phyloP scores from a whole-genome alignment of 1,140 invertebrate species.

The Cotesia chilonis region DNA sequence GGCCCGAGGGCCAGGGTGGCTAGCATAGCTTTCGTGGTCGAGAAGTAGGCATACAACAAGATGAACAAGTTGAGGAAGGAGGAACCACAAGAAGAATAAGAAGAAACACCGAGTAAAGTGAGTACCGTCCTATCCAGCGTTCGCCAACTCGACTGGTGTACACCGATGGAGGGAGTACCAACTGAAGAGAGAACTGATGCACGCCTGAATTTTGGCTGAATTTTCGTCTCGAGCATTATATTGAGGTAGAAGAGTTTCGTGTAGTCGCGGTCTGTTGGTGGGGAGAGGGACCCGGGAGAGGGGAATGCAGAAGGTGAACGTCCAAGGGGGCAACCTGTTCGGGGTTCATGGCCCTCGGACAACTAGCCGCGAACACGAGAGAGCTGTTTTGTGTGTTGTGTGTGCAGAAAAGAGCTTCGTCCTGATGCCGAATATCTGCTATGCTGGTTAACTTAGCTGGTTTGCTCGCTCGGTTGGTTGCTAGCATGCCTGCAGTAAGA shows the following conservation, averaged over 20 bases:
- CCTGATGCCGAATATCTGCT: conserved; percentile 18
- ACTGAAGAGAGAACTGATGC: background rate
- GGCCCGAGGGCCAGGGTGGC: conserved; percentile 47
- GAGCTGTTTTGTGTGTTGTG: conserved; percentile 37
- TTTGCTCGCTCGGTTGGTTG: conserved; percentile 35
- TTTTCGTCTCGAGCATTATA: background rate
- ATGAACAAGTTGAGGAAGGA: conserved; percentile 8
- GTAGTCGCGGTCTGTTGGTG: conserved; percentile 33
- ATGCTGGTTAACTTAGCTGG: conserved; percentile 5
- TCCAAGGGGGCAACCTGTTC: conserved; percentile 67
- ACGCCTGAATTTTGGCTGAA: background rate
- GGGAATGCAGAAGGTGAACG: conserved; percentile 62
- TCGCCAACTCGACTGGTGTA: background rate
- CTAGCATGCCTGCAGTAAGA: conserved; percentile 43
- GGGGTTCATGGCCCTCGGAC: conserved; percentile 66
- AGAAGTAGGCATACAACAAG: conserved; percentile 29
- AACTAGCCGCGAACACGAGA: conserved; percentile 55
- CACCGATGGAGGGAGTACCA: background rate
- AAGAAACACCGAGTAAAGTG: background rate
- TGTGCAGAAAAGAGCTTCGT: conserved; percentile 32
- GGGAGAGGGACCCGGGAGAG: conserved; percentile 44
- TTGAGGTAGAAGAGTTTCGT: no score
- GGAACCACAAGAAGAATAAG: conserved; percentile 11
- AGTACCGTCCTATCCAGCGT: conserved; percentile 17
- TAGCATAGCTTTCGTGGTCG: conserved; percentile 43